Evolutionary conservation across 2,113 vertebrate species (phyloP), one percentile per base, ranked within the genome.

Genomic region (Morone chrysops): DNA sequence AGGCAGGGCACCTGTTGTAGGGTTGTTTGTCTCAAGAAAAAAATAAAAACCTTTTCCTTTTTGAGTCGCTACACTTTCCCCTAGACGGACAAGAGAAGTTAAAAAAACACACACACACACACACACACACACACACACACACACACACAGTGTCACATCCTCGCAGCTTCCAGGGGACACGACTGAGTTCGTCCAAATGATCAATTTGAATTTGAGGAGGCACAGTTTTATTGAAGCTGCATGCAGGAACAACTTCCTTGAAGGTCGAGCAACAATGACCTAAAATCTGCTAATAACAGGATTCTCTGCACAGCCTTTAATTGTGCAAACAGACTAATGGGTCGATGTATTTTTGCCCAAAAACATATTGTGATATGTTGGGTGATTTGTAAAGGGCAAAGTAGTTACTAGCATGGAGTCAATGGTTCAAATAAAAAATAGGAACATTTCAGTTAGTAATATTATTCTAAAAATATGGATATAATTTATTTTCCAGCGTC

Each of bases 1-100:
- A 81, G 80, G 74, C 69, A 47, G 36, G 54, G 48, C 91, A 93
- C 88, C 89, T 91, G 90, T 89, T 89, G 45, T 8, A 9, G 25
- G 38, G 62, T 76, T 86, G 80, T 91, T 89, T 84, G 67, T 88
- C 65, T 82, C 5, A 67, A 51, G 8, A 70, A 68, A 54, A 22
- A 51, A 51, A 62, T 13, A 79, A 60, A 62, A 56, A 57, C 20
- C 53, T 87, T 84, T 87, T 72, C 48, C 25, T 85, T 80, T 84
- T 63, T 78, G 8, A 61, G 31, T 5, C 40, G 31, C 36, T 14
- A 38, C 18, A 78, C 70, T 84, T 79, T 74, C 57, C 43, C 77
- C 41, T 56, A 36, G 38, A 75, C 14, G 6, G 43, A 12, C 36
- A 20, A 4, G 53, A 71, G 0, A 20, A 41, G 4, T 36, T 16